Conservation (phyloP, 2,113 vertebrate species). For the Mormyrus lacerda region DNA sequence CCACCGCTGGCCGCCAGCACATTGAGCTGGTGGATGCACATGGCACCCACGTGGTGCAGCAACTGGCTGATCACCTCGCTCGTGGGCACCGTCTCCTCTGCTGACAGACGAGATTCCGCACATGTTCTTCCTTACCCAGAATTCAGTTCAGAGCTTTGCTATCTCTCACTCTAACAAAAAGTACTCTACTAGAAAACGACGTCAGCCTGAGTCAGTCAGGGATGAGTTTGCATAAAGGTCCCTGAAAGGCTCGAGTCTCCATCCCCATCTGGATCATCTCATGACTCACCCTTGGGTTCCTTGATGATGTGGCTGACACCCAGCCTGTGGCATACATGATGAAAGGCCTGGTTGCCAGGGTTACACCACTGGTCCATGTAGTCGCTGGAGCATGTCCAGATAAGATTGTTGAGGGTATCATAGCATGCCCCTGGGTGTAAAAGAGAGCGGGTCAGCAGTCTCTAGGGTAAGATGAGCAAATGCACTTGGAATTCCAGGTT, state of each 20-base stretch:
- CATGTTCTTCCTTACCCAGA: not conserved
- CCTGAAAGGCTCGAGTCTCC: not conserved
- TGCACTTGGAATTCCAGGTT: not conserved
- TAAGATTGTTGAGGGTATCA: constrained; percentile 92
- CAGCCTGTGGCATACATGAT: constrained; percentile 93
- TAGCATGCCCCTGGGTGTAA: constrained; percentile 80
- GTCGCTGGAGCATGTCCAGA: constrained; percentile 96
- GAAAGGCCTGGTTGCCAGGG: constrained; percentile 96
- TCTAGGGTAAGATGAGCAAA: not conserved
- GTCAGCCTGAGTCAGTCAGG: not conserved
- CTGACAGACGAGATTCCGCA: constrained; percentile 17
- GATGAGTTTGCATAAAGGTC: not conserved
- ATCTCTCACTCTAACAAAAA: not conserved
- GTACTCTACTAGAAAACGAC: not conserved
- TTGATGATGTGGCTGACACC: constrained; percentile 88
- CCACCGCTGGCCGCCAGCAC: constrained; percentile 80
- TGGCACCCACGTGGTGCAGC: constrained; percentile 94
- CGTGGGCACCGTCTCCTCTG: constrained; percentile 85
- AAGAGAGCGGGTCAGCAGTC: not conserved
- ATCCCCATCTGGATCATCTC: not conserved
- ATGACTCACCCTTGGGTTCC: constrained; percentile 80
- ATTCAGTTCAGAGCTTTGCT: not conserved
- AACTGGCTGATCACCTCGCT: constrained; percentile 92
- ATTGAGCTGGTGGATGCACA: constrained; percentile 98
- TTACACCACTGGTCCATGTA: constrained; percentile 99